Evolutionary conservation across 92 coral and sea anemone species (phyloP).

Genomic region (Epizoanthus rinbou): DNA sequence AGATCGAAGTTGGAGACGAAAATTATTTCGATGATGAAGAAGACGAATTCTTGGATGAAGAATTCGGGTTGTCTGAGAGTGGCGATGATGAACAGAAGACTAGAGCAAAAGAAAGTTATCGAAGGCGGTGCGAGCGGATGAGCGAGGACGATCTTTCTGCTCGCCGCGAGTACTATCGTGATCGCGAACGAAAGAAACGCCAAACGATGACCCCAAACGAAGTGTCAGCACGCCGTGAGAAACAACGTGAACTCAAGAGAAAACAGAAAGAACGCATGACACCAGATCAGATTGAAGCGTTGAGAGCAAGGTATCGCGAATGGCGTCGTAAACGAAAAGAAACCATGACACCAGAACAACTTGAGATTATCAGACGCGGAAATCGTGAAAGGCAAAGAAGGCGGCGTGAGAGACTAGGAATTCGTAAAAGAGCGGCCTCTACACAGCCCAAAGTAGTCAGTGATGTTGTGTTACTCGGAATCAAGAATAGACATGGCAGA

Average conservation of each 20-base stretch:
- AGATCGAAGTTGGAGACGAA: constrained; percentile 86
- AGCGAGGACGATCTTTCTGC: constrained; percentile 64
- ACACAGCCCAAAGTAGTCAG: constrained; percentile 79
- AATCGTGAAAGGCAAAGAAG: constrained; percentile 91
- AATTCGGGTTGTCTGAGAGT: constrained; percentile 41
- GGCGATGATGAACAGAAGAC: constrained; percentile 59
- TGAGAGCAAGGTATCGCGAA: constrained; percentile 90
- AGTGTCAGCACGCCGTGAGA: constrained; percentile 87
- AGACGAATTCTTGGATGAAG: constrained; percentile 52
- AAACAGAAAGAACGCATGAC: constrained; percentile 94
- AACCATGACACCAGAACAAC: constrained; percentile 91
- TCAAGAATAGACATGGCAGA: constrained; percentile 73
- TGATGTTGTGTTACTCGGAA: constrained; percentile 81
- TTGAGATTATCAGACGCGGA: constrained; percentile 87
- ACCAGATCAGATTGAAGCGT: constrained; percentile 84
- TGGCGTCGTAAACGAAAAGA: constrained; percentile 94
- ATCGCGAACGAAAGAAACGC: constrained; percentile 68
- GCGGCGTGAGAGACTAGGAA: constrained; percentile 95
- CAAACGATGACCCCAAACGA: constrained; percentile 69
- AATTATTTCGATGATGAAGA: constrained; percentile 81
- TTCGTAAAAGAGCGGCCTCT: constrained; percentile 74
- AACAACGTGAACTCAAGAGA: constrained; percentile 86
- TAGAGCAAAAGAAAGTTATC: constrained; percentile 52
- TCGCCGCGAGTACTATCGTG: constrained; percentile 60
- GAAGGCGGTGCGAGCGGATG: constrained; percentile 55